Conservation (phyloP, 2,113 vertebrate genomes). For the Misgurnus anguillicaudatus region DNA sequence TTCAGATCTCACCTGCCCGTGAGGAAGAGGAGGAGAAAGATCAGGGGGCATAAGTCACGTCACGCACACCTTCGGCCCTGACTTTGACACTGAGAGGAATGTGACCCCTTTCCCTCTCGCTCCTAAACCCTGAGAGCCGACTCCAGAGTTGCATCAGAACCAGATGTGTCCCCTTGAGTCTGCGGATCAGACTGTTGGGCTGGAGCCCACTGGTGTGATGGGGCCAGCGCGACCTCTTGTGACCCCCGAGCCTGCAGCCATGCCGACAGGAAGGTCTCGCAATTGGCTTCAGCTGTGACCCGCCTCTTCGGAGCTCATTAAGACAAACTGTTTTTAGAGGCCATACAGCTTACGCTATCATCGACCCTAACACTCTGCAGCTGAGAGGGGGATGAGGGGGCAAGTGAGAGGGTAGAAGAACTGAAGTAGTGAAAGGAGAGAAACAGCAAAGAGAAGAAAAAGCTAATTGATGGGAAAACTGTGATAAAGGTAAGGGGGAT, state of each 20-base stretch:
- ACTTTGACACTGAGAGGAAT: slow-evolving; percentile 45
- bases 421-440: background rate
- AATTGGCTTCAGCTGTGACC: slow-evolving; percentile 80
- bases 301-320: slow-evolving; percentile 68
- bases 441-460: slow-evolving; percentile 12
- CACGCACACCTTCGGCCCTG: slow-evolving; percentile 37
- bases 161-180: slow-evolving; percentile 74
- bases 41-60: slow-evolving; percentile 1
- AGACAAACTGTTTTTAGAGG: slow-evolving; percentile 79
- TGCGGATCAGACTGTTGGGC: slow-evolving; percentile 67
- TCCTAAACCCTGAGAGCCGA: slow-evolving; percentile 66
- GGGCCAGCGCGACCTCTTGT: slow-evolving; percentile 69
- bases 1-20: slow-evolving; percentile 62
- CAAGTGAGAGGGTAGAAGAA: slow-evolving; percentile 47
- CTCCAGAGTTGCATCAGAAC: slow-evolving; percentile 72
- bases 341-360: slow-evolving; percentile 72
- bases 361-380: slow-evolving; percentile 49
- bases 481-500: background rate
- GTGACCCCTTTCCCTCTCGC: slow-evolving; percentile 52
- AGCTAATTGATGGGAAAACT: background rate
- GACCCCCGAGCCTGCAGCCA: slow-evolving; percentile 68
- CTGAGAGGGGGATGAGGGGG: slow-evolving; percentile 62
- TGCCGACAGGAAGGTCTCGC: slow-evolving; percentile 75
- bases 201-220: slow-evolving; percentile 58
- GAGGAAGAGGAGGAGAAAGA: slow-evolving; percentile 52